Evolutionary conservation across 2,888 invertebrate genomes (phyloP), one percentile per base, ranked within the genome.

Genomic region (Philopedon plagiatum): DNA sequence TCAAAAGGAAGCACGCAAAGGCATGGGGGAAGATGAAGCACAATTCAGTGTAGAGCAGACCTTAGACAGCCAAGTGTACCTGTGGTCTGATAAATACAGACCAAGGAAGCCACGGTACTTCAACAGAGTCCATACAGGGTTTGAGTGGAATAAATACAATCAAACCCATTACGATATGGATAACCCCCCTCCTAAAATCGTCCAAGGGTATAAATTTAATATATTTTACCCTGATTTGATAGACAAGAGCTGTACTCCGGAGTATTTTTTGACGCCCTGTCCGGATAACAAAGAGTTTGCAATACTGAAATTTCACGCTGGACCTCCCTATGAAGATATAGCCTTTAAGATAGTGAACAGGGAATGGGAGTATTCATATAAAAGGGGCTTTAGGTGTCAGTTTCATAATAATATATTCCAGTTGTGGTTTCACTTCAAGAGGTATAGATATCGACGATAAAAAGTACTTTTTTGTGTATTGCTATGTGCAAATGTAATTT

Each of bases 141-240:
- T 99, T 86, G 99, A 99, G 83, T 99, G 99, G 99, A 99, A 99
- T 87, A 99, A 99, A 86, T 99, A 99, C 87, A 99, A 99, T 87
- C 99, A 99, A 87, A 99, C 99, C 1, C 99, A 99, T 87, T 99
- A 99, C 86, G 99, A 99, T 85, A 97, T 99, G 94, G 99, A 99
- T 86, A 99, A 99, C 88, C 99, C 99, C 60, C 99, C 99, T 7
- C 99, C 99, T 0, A 99, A 99, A 88, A 98, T 99, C 82, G 99
- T 99, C 0, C 99, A 99, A 86, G 99, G 99, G 5, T 99, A 99
- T 88, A 99, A 99, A 86, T 99, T 99, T 86, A 99, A 99, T 87
- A 99, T 99, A 79, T 99, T 99, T 88, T 99, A 98, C 87, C 99
- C 99, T 0, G 99, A 99, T 88, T 90, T 99, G 73, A 98, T 99